Evolutionary conservation across 2,888 invertebrate species (phyloP).

Genomic region (Aspidapion aeneum): DNA sequence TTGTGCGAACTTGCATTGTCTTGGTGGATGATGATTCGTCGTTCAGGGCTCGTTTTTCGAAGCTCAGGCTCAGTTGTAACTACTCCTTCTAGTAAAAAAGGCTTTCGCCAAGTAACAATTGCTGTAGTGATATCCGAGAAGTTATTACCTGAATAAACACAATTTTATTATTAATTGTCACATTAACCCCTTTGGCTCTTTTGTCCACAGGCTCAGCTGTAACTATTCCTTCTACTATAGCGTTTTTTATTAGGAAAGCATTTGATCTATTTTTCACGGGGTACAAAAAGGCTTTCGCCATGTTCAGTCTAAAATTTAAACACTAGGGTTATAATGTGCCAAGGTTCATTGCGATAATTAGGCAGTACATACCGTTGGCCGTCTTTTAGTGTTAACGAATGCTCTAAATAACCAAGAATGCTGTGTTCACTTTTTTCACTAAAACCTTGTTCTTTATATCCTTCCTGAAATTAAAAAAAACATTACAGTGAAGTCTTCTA

Average conservation of each 20-base stretch:
- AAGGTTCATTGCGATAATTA: not conserved
- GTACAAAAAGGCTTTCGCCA: constrained; percentile 72
- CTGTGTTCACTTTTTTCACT: constrained; percentile 1
- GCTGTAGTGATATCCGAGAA: no score
- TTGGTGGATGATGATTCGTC: no score
- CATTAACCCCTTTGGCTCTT: constrained; percentile 42
- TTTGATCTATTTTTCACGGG: constrained; percentile 70
- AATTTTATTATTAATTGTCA: constrained; percentile 22
- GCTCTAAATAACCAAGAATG: constrained; percentile 23
- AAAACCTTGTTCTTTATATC: not conserved
- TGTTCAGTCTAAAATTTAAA: constrained; percentile 21
- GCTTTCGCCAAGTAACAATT: no score
- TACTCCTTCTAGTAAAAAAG: constrained; percentile 66
- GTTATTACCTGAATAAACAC: constrained; percentile 22
- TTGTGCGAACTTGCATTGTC: no score
- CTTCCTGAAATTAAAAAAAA: not conserved
- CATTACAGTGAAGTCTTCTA: not conserved
- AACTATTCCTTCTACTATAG: constrained; percentile 66
- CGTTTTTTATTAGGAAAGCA: constrained; percentile 68
- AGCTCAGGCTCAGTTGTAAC: constrained; percentile 54
- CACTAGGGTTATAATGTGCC: no score
- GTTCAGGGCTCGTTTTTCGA: constrained; percentile 58
- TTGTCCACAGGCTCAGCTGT: constrained; percentile 57
- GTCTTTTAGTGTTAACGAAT: constrained; percentile 22
- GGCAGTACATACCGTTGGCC: constrained; percentile 36